These are phyloP conservation scores for Nomada ruficornis DNA, from an alignment of 2,888 invertebrate species.

Conservation along the genomic window DNA sequence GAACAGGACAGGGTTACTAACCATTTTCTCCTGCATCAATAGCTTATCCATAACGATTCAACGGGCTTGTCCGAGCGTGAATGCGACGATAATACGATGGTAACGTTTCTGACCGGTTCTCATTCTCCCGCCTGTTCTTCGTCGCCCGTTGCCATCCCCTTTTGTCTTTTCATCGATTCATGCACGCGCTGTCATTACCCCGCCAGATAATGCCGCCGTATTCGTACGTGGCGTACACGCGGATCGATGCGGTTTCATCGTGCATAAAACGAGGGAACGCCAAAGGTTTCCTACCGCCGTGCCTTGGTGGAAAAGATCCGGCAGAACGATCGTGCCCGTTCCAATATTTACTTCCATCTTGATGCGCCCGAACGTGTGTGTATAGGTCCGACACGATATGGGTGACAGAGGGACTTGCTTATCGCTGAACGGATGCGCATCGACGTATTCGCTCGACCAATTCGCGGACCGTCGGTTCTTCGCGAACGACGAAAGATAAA, in stretches of 20 bases:
- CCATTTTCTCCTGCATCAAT: conserved; percentile 62
- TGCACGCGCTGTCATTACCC: conserved; percentile 77
- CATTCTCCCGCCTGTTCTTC: conserved; percentile 45
- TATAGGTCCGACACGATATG: conserved; percentile 19
- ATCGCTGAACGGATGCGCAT: conserved; percentile 39
- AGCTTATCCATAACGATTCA: conserved; percentile 81
- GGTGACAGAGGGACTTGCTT: conserved; percentile 49
- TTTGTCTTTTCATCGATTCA: conserved; percentile 78
- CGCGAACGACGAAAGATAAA: conserved; percentile 63
- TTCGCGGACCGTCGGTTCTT: conserved; percentile 55
- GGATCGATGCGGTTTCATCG: conserved; percentile 70
- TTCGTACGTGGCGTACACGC: conserved; percentile 58
- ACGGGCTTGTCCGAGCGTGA: conserved; percentile 81
- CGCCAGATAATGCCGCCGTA: conserved; percentile 75
- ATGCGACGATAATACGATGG: conserved; percentile 82
- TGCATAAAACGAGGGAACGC: conserved; percentile 55
- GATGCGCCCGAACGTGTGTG: conserved; percentile 29
- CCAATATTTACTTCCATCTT: conserved; percentile 70
- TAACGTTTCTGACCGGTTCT: conserved; percentile 66
- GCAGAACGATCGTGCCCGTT: conserved; percentile 55
- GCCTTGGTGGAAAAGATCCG: conserved; percentile 5
- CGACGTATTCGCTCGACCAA: conserved; percentile 43
- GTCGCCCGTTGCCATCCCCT: conserved; percentile 44
- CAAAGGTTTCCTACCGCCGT: not conserved
- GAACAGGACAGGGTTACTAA: conserved; percentile 19